phyloP scores from a whole-genome alignment of 1,140 invertebrate genomes.

The Hyposmocoma kahamanoa region DNA sequence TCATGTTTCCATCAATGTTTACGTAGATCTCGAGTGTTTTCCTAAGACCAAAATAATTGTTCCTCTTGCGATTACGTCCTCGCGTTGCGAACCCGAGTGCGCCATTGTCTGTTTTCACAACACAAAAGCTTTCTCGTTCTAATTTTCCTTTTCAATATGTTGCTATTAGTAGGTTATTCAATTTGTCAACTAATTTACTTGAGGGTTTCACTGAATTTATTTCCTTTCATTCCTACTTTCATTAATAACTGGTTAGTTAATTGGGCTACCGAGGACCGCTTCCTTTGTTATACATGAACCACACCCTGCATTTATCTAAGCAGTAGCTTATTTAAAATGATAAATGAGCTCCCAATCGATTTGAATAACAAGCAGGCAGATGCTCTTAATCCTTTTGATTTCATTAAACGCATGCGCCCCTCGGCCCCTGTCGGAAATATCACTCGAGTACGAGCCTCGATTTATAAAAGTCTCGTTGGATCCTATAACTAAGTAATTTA shows the following conservation, averaged over 20 bases:
- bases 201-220: slow-evolving; percentile 1
- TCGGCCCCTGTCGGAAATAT: slow-evolving; percentile 69
- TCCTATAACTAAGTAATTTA: slow-evolving; percentile 32
- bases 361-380: slow-evolving; percentile 73
- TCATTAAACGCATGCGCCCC: slow-evolving; percentile 71
- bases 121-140: neutral
- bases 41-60: slow-evolving; percentile 15
- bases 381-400: slow-evolving; percentile 73
- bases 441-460: slow-evolving; percentile 57
- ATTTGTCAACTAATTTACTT: slow-evolving; percentile 9
- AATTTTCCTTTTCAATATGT: neutral
- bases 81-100: neutral
- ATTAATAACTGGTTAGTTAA: slow-evolving; percentile 63
- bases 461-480: slow-evolving; percentile 39
- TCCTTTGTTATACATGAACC: slow-evolving; percentile 62
- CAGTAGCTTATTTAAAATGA: slow-evolving; percentile 71
- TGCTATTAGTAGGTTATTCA: slow-evolving; percentile 1
- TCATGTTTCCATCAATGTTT: slow-evolving; percentile 35
- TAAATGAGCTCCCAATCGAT: slow-evolving; percentile 70
- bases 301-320: slow-evolving; percentile 68
- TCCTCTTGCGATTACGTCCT: neutral
- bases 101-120: neutral
- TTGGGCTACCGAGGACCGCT: slow-evolving; percentile 54
- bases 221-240: slow-evolving; percentile 27
- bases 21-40: slow-evolving; percentile 20